Evolutionary conservation across 2,113 vertebrate species (phyloP), one percentile per base, ranked within the genome.

Genomic region (Tylochromis polylepis): DNA sequence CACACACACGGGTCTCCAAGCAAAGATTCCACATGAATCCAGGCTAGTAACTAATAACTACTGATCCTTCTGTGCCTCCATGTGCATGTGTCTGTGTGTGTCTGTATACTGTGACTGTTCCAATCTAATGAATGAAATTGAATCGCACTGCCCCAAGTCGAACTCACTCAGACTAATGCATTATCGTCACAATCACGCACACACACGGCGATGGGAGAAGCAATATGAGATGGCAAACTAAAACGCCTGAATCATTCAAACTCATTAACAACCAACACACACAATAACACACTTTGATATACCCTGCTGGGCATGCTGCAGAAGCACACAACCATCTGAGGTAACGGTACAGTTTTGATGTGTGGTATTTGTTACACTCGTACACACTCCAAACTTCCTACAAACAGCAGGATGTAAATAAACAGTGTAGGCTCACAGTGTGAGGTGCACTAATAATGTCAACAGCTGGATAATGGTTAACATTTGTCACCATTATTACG

Each of bases 51-150:
- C 81, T 81, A 90, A 88, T 91, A 90, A 83, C 60, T 86, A 81
- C 84, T 80, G 82, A 90, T 88, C 85, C 77, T 36, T 58, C 51
- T 84, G 58, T 77, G 51, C 20, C 12, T 4, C 43, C 16, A 5
- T 27, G 24, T 57, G 36, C 29, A 53, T 43, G 27, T 67, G 31
- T 46, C 18, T 34, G 36, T 11, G 12, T 38, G 8, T 15, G 31
- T 46, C 58, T 70, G 62, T 38, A 34, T 14, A 14, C 10, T 43
- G 78, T 84, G 70, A 49, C 82, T 82, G 72, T 57, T 93, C 77
- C 92, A 87, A 93, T 94, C 90, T 91, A 81, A 87, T 85, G 84
- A 85, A 88, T 84, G 60, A 89, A 93, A 95, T 87, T 93, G 89
- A 91, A 94, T 91, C 80, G 84, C 77, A 56, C 67, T 18, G 65